These are phyloP conservation scores for Aphelinus atriplicis DNA, from an alignment of 1,140 invertebrate genomes.

Conservation along the genomic window DNA sequence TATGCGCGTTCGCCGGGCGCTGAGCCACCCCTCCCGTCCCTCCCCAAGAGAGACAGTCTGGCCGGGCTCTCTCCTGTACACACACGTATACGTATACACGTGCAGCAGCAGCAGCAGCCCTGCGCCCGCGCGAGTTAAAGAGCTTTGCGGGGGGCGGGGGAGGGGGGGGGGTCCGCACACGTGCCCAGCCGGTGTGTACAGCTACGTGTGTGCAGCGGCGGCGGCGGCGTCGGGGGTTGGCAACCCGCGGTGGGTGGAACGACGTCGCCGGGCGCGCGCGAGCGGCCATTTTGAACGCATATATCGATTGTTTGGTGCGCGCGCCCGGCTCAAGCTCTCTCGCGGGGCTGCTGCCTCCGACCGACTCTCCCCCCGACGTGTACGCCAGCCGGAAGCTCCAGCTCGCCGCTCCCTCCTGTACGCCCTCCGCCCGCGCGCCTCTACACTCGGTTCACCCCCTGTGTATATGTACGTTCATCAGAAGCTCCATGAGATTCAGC, in stretches of 20 bases:
- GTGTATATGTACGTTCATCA: too few species aligned
- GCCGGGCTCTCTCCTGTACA: conserved; percentile 43
- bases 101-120: not conserved
- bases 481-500: too few species aligned
- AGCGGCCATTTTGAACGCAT: conserved; percentile 69
- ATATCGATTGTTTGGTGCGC: conserved; percentile 69
- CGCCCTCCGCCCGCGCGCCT: too few species aligned
- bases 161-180: conserved; percentile 51
- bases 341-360: not conserved
- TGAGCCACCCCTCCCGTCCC: conserved; percentile 21
- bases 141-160: conserved; percentile 65
- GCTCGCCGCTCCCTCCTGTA: not conserved
- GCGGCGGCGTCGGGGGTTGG: conserved; percentile 2
- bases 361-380: too few species aligned
- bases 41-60: conserved; percentile 2
- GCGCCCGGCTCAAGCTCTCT: conserved; percentile 57
- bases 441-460: too few species aligned
- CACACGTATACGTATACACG: conserved; percentile 18
- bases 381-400: conserved; percentile 25
- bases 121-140: conserved; percentile 56
- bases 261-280: conserved; percentile 53
- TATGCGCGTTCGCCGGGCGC: too few species aligned
- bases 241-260: conserved; percentile 56
- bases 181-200: not conserved
- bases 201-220: conserved; percentile 49